These are phyloP conservation scores for Gymnocheta viridis DNA, from an alignment of 2,888 invertebrate genomes.

Conservation along the genomic window DNA sequence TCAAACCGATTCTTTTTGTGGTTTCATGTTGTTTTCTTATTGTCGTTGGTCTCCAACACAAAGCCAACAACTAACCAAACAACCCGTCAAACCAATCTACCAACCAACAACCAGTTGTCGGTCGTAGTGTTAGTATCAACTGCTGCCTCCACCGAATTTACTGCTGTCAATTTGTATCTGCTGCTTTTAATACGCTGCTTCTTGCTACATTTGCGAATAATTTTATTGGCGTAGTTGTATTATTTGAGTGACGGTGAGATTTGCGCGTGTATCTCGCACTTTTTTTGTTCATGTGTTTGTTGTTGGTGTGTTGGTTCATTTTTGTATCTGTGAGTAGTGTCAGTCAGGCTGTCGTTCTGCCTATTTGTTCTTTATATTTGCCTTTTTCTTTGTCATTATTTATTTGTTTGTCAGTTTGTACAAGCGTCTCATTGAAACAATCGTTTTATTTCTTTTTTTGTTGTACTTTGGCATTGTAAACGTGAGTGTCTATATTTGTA, in stretches of 20 bases:
- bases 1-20: conserved; percentile 46
- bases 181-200: conserved; percentile 19
- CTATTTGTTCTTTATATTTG: not conserved
- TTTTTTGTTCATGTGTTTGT: conserved; percentile 29
- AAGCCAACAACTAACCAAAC: conserved; percentile 42
- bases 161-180: conserved; percentile 41
- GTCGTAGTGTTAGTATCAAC: not conserved
- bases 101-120: conserved; percentile 38
- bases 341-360: conserved; percentile 9
- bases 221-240: conserved; percentile 32
- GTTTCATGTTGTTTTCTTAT: not conserved
- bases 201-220: conserved; percentile 36
- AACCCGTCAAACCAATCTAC: not conserved
- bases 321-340: conserved; percentile 36
- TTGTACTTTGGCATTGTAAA: conserved; percentile 55
- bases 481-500: conserved; percentile 24
- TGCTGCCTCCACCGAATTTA: not conserved
- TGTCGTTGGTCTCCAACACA: conserved; percentile 49
- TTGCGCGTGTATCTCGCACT: conserved; percentile 67
- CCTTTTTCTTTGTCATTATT: conserved; percentile 25
- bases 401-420: conserved; percentile 6
- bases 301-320: conserved; percentile 10
- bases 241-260: conserved; percentile 54
- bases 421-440: conserved; percentile 40
- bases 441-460: conserved; percentile 7